Evolutionary conservation across 2,113 vertebrate genomes (phyloP).

Genomic region (Semnornis frantzii): DNA sequence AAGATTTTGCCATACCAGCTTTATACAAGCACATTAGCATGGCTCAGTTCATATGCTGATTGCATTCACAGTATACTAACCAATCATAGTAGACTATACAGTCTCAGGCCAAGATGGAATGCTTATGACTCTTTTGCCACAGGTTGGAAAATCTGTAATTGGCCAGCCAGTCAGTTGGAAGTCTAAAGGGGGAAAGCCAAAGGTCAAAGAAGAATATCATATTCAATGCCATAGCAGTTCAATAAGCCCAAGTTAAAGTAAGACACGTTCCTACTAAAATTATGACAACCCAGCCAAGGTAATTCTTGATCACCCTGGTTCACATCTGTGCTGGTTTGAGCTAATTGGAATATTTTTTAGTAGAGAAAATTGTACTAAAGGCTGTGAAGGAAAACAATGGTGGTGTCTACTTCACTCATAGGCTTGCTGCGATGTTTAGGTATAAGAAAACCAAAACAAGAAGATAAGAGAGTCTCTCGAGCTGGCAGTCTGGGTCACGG

Average conservation of each 20-base stretch:
- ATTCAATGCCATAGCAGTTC: background rate
- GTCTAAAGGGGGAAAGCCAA: background rate
- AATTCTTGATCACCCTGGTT: background rate
- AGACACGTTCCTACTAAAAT: background rate
- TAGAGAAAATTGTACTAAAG: too few relatives aligned
- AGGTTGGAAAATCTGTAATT: background rate
- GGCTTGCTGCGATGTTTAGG: too few relatives aligned
- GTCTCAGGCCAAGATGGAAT: background rate
- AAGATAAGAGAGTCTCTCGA: too few relatives aligned
- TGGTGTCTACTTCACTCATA: too few relatives aligned
- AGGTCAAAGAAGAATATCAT: background rate
- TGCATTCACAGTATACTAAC: background rate
- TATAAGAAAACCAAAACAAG: too few relatives aligned
- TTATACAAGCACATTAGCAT: background rate
- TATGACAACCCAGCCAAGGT: background rate
- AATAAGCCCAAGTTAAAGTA: background rate
- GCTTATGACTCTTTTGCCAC: background rate
- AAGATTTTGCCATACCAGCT: background rate
- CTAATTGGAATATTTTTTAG: too few relatives aligned
- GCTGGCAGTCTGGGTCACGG: too few relatives aligned
- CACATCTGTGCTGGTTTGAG: too few relatives aligned
- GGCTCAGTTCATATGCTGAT: background rate
- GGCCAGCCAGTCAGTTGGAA: background rate
- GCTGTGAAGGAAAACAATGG: too few relatives aligned
- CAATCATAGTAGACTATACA: background rate